Conservation (phyloP, 2,888 invertebrate species). For the Myopa testacea region DNA sequence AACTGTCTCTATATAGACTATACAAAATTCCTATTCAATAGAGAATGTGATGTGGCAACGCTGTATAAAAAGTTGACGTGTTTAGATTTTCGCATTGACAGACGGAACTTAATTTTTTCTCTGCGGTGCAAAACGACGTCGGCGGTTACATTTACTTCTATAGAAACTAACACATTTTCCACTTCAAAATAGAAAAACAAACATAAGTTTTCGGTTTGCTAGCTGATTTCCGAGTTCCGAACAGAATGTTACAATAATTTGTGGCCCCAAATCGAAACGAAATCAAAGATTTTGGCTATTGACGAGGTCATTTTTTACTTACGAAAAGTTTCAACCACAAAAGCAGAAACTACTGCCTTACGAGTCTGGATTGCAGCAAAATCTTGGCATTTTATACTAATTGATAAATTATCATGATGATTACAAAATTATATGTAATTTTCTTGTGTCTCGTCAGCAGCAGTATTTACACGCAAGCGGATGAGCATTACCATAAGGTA, state of each 20-base stretch:
- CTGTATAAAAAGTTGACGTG: conserved; percentile 25
- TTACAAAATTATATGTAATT: conserved; percentile 53
- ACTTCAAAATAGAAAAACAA: neutral
- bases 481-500: conserved; percentile 85
- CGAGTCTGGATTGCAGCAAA: conserved; percentile 34
- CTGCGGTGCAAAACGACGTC: conserved; percentile 13
- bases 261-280: neutral
- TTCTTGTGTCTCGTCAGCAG: conserved; percentile 56
- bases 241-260: neutral
- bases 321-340: neutral
- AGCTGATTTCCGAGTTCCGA: too few relatives aligned
- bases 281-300: neutral
- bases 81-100: conserved; percentile 28
- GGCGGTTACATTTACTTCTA: conserved; percentile 10
- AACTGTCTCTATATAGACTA: neutral
- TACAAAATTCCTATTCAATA: neutral
- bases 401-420: conserved; percentile 43
- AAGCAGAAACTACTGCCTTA: conserved; percentile 5
- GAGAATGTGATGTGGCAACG: neutral
- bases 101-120: conserved; percentile 3
- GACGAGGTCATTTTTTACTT: neutral
- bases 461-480: conserved; percentile 66
- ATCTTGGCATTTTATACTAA: conserved; percentile 28
- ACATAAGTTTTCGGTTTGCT: too few relatives aligned
- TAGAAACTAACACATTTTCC: neutral